These are phyloP conservation scores for Rhagonycha lutea DNA, from an alignment of 2,888 invertebrate species.

Conservation along the genomic window DNA sequence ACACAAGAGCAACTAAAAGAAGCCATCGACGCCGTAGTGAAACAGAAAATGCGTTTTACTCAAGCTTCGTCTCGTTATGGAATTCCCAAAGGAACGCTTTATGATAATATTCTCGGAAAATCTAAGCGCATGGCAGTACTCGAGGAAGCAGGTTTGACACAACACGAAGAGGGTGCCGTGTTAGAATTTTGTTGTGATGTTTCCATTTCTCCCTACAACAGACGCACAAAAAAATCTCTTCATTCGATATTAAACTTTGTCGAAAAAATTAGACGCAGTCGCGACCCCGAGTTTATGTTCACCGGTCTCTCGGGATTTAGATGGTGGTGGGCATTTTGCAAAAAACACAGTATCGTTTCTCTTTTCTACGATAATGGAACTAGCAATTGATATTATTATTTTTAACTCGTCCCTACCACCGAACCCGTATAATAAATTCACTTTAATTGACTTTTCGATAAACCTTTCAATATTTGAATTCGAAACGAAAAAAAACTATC, in stretches of 20 bases:
- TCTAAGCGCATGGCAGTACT: conserved; percentile 76
- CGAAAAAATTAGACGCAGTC: conserved; percentile 63
- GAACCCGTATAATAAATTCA: background rate
- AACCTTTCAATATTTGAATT: background rate
- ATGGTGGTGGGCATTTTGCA: conserved; percentile 86
- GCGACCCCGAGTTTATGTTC: conserved; percentile 69
- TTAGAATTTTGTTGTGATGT: conserved; percentile 77
- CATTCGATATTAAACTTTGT: conserved; percentile 67
- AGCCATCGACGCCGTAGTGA: conserved; percentile 75
- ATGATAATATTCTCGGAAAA: conserved; percentile 78
- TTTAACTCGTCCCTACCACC: background rate
- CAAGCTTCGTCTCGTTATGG: conserved; percentile 73
- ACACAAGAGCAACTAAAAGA: conserved; percentile 74
- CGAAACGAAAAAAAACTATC: background rate
- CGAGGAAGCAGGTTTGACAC: conserved; percentile 67
- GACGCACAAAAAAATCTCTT: conserved; percentile 71
- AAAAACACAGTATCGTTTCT: conserved; percentile 76
- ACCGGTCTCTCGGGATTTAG: conserved; percentile 73
- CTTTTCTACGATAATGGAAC: conserved; percentile 57
- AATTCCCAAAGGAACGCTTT: conserved; percentile 77
- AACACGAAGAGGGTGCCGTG: conserved; percentile 66
- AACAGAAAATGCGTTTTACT: conserved; percentile 77
- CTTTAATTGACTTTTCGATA: background rate
- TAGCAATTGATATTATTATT: conserved; percentile 6
- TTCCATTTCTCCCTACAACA: conserved; percentile 70